Base-by-base conservation (phyloP, 2,797 vertebrate genomes). In the Muraenolepis orangiensis region DNA sequence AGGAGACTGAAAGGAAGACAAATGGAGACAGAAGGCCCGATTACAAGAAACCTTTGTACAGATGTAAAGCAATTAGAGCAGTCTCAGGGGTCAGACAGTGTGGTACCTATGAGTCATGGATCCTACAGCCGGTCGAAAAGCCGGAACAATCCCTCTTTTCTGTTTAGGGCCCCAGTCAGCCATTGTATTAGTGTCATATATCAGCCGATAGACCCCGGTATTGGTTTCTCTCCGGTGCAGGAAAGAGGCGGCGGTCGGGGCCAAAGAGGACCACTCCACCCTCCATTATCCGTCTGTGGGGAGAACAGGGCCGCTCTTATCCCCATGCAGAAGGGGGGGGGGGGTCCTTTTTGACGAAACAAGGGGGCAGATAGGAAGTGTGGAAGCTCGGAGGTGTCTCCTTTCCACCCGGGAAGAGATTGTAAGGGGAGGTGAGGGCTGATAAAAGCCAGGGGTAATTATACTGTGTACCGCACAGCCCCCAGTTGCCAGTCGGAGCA, bases 1-100 rank as follows among this genome's bases (percentile, higher is more conserved):
- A 93, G 91, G 91, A 96, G 95, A 93, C 95, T 96, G 95, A 95
- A 95, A 96, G 95, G 95, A 97, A 98, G 97, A 97, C 96, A 97
- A 98, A 98, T 96, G 95, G 96, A 97, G 94, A 95, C 92, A 96
- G 95, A 96, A 95, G 95, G 95, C 95, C 94, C 93, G 95, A 97
- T 96, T 97, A 98, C 96, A 97, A 96, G 95, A 95, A 97, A 96
- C 96, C 96, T 97, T 98, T 98, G 96, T 98, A 97, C 95, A 95
- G 95, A 96, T 96, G 96, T 97, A 98, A 97, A 97, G 96, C 96
- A 99, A 98, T 98, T 97, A 98, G 96, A 95, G 94, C 75, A 85
- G 94, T 97, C 96, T 96, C 95, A 83, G 87, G 95, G 95, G 96
- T 91, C 93, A 94, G 94, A 94, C 94, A 92, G 91, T 80, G 84